A percentile compares a stretch with the other conserved stretches of the same genome.
Conservation (phyloP, 2,797 vertebrate genomes). For the Gephyroberyx darwinii region DNA sequence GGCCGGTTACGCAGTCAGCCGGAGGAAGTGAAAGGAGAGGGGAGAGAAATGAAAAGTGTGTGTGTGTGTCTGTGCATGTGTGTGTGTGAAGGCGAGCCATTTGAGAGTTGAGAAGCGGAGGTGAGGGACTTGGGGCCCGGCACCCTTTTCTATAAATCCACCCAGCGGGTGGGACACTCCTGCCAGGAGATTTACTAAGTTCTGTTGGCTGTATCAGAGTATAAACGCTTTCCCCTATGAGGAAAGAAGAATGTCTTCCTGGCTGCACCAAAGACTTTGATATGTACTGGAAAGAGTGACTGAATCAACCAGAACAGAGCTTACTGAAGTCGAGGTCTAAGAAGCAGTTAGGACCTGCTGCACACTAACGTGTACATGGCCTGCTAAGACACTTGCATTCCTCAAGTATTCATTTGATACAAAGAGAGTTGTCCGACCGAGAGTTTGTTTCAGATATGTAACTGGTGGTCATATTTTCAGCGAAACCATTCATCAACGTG, state of each 20-base stretch:
- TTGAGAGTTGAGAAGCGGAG: constrained; percentile 43
- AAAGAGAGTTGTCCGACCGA: constrained; percentile 29
- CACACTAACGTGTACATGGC: not conserved
- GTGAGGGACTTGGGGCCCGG: constrained; percentile 42
- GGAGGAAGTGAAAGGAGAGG: constrained; percentile 38
- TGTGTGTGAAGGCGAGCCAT: constrained; percentile 20
- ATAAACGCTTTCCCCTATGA: constrained; percentile 40
- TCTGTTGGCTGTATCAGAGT: constrained; percentile 27
- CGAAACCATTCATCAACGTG: constrained; percentile 54
- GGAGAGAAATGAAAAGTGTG: constrained; percentile 47
- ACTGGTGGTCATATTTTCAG: constrained; percentile 51
- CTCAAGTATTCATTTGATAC: constrained; percentile 24
- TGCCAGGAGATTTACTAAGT: constrained; percentile 45
- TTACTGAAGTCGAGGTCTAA: constrained; percentile 28
- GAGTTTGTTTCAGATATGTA: constrained; percentile 44
- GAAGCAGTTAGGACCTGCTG: not conserved
- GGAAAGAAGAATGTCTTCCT: constrained; percentile 50
- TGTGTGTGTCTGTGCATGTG: constrained; percentile 11
- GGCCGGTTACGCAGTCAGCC: constrained; percentile 37
- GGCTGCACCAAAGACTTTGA: constrained; percentile 35
- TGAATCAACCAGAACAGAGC: constrained; percentile 35
- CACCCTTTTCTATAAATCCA: constrained; percentile 34
- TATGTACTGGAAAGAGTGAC: constrained; percentile 47
- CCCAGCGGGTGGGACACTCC: constrained; percentile 46
- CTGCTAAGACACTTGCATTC: constrained; percentile 17